phyloP scores from a whole-genome alignment of 2,888 invertebrate species.

The Heliconius hortense region DNA sequence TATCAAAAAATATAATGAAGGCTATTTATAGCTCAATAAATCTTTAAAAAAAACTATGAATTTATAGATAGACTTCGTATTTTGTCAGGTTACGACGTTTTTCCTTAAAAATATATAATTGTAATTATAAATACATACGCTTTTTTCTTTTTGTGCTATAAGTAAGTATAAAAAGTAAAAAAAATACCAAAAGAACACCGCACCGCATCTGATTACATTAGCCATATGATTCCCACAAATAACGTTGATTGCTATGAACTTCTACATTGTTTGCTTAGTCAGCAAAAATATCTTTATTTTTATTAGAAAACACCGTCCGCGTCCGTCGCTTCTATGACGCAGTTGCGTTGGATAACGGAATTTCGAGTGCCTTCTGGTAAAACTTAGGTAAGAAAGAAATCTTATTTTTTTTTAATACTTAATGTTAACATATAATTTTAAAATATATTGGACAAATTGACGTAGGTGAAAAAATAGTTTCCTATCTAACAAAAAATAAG shows the following conservation, averaged over 20 bases:
- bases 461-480: not conserved
- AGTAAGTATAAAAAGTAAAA: not conserved
- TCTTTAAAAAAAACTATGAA: not conserved
- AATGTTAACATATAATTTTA: not conserved
- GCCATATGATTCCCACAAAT: slow-evolving; percentile 19
- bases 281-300: slow-evolving; percentile 44
- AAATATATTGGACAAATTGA: not conserved
- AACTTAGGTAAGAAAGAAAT: not conserved
- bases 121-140: no score
- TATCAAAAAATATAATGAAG: not conserved
- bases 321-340: not conserved
- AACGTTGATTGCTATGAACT: slow-evolving; percentile 15
- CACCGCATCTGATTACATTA: not conserved
- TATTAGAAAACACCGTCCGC: not conserved
- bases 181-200: not conserved
- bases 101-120: no score
- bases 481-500: no score
- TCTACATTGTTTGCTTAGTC: slow-evolving; percentile 42
- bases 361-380: not conserved
- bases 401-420: not conserved
- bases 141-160: no score
- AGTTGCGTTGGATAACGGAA: not conserved
- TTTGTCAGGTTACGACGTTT: no score
- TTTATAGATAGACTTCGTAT: no score
- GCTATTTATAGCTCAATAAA: not conserved